Base-by-base conservation (phyloP, 1,140 invertebrate species). In the Scaptomyza montana region DNA sequence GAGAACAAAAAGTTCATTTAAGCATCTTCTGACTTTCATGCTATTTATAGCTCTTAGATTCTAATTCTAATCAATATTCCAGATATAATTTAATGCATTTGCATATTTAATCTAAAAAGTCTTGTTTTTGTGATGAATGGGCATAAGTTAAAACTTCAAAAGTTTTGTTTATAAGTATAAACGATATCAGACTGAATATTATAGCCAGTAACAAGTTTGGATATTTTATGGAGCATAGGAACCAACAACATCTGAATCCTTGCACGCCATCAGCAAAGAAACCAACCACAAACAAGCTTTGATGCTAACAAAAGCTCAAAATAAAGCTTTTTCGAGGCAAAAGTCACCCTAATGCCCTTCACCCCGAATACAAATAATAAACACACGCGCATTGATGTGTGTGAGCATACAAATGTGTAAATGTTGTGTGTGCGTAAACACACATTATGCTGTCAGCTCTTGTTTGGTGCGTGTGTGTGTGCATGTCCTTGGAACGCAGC, bases 391-490 rank as follows among this genome's bases (percentile, higher is more conserved):
- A 21, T 21, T 12, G 33, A 51, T 25, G 43, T 41, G 33, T 16
- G 49, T 71, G 62, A 63, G 69, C 64, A 80, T 41, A 72, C 47
- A 49, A 54, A 78, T 78, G 66, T 63, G 65, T 43, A 16, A 33
- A 56, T 43, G 39, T 43, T 43, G 39, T 43, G 39, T 43, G 39
- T 75, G 61, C 62, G 56, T 33, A 33, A n/a, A 53, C 47, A 68
- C 55, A 66, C 72, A 80, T 77, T 64, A 80, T 25, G n/a, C 46
- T 53, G 30, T 41, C 51, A 49, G 66, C 62, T 60, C 47, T 41
- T 46, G 41, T 46, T 43, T 12, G 46, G 46, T 68, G 64, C 71
- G 77, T 72, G 61, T 87, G 45, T 25, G 57, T 36, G 68, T 81
- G 80, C 74, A 21, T 72, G 45, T 43, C 50, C 63, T 67, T 47